phyloP scores from a whole-genome alignment of 92 coral and sea anemone genomes.

The Metridium senile region DNA sequence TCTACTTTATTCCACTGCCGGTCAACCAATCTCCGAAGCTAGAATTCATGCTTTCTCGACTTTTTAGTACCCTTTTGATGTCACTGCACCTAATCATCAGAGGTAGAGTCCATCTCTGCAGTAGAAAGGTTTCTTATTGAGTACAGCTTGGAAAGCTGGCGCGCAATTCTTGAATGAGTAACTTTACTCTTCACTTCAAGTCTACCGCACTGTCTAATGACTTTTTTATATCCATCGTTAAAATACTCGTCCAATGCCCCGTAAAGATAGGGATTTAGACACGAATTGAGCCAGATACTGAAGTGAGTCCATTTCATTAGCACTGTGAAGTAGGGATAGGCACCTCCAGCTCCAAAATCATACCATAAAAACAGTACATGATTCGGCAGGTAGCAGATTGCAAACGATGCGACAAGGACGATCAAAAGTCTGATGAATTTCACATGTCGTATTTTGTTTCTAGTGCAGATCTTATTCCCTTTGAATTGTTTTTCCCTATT shows the following conservation, averaged over 20 bases:
- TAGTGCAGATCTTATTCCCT: conserved; percentile 61
- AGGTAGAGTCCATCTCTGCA: conserved; percentile 31
- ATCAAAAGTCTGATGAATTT: conserved; percentile 84
- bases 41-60: no score
- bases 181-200: conserved; percentile 71
- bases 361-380: conserved; percentile 95
- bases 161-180: conserved; percentile 71
- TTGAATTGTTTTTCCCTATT: conserved; percentile 69
- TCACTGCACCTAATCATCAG: conserved; percentile 23
- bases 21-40: no score
- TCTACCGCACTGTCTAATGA: conserved; percentile 77
- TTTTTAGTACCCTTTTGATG: no score
- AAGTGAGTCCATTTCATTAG: conserved; percentile 93
- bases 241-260: conserved; percentile 92
- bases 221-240: conserved; percentile 72
- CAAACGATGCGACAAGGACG: conserved; percentile 86
- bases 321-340: conserved; percentile 80
- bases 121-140: conserved; percentile 44
- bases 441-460: conserved; percentile 71
- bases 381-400: conserved; percentile 90
- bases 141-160: conserved; percentile 61
- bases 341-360: conserved; percentile 81
- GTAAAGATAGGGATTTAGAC: conserved; percentile 92
- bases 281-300: conserved; percentile 90
- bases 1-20: no score